phyloP scores from a whole-genome alignment of 2,797 vertebrate species.

The Onychomys torridus region DNA sequence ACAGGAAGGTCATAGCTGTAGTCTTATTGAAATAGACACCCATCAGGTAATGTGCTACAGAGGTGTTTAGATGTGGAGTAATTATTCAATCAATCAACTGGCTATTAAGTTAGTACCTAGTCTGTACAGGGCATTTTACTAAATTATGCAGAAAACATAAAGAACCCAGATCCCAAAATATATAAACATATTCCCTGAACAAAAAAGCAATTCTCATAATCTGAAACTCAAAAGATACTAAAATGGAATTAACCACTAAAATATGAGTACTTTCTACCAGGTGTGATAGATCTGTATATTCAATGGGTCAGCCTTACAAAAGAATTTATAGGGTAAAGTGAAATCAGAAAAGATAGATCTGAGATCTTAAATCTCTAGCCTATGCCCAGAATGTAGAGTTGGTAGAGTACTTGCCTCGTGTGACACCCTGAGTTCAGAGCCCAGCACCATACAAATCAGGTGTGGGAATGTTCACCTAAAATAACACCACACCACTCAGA shows the following conservation, averaged over 20 bases:
- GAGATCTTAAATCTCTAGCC: neutral
- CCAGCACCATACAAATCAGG: neutral
- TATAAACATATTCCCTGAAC: conserved; percentile 11
- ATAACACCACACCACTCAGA: neutral
- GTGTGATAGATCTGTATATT: neutral
- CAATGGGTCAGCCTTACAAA: neutral
- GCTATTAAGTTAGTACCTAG: conserved; percentile 69
- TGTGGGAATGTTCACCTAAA: neutral
- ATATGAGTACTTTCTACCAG: neutral
- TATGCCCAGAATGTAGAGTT: neutral
- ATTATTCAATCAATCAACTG: conserved; percentile 81
- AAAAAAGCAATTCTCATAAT: conserved; percentile 25
- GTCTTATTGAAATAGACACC: conserved; percentile 80
- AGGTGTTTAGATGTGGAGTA: conserved; percentile 79
- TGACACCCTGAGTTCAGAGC: neutral
- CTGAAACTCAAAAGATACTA: neutral
- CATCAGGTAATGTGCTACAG: conserved; percentile 77
- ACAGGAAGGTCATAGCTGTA: conserved; percentile 79
- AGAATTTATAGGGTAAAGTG: neutral
- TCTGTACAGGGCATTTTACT: conserved; percentile 62
- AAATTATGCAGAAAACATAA: conserved; percentile 53
- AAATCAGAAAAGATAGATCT: neutral
- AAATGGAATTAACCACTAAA: conserved; percentile 21
- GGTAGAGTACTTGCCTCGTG: neutral
- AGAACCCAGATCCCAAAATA: conserved; percentile 49